phyloP scores from a whole-genome alignment of 1,140 invertebrate genomes.

The Camponotus vicinus region DNA sequence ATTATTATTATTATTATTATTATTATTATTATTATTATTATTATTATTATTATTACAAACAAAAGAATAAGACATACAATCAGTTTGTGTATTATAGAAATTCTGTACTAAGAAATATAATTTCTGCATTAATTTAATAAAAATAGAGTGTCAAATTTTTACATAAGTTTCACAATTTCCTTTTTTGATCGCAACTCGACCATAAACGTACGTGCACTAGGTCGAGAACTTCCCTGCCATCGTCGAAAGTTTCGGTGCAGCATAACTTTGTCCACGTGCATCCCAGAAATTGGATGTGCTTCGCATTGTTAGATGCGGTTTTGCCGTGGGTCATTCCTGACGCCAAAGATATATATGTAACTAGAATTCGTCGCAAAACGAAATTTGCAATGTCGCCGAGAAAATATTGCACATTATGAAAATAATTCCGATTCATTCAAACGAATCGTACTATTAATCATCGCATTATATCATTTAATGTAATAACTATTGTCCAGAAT shows the following conservation, averaged over 20 bases:
- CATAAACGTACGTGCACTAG: neutral
- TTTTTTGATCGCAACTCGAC: neutral
- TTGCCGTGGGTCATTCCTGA: conserved; percentile 1
- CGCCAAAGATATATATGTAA: neutral
- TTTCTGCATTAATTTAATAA: too few relatives aligned
- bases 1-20: too few relatives aligned
- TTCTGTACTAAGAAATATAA: too few relatives aligned
- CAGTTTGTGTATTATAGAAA: too few relatives aligned
- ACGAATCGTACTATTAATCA: neutral
- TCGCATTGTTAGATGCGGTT: neutral
- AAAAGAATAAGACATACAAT: too few relatives aligned
- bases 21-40: too few relatives aligned
- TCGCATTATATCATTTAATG: neutral
- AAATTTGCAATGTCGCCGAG: neutral
- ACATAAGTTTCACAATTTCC: neutral
- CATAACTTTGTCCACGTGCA: neutral
- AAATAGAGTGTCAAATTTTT: neutral
- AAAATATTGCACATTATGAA: neutral
- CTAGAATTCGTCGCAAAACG: neutral
- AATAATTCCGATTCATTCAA: conserved; percentile 4
- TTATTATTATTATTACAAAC: too few relatives aligned
- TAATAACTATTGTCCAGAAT: too few relatives aligned
- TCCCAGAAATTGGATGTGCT: conserved; percentile 19
- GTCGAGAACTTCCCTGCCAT: neutral
- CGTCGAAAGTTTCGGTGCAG: conserved; percentile 25